phyloP scores from a whole-genome alignment of 2,888 invertebrate genomes.

The Dugesia japonica region DNA sequence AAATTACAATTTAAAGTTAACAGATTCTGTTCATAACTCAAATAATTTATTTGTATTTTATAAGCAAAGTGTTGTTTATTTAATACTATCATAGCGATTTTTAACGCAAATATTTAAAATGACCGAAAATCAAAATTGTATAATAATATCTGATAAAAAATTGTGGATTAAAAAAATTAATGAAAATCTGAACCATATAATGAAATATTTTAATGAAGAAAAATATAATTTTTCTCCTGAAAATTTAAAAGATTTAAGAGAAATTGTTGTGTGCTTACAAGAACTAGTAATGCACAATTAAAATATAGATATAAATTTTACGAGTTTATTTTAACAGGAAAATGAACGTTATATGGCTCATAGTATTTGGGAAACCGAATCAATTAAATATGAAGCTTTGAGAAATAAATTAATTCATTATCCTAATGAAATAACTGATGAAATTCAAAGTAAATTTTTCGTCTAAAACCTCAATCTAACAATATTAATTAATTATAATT shows the following conservation, averaged over 20 bases:
- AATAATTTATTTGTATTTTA: no score
- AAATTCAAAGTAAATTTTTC: constrained; percentile 42
- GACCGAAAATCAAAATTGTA: not conserved
- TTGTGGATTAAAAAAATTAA: not conserved
- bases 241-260: not conserved
- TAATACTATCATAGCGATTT: not conserved
- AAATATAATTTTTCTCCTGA: not conserved
- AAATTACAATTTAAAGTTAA: no score
- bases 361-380: constrained; percentile 44
- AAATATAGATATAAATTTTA: no score
- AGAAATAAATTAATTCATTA: constrained; percentile 42
- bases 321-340: constrained; percentile 39
- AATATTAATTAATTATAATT: not conserved
- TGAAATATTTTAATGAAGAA: not conserved
- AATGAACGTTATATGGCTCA: constrained; percentile 39
- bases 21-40: no score
- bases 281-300: not conserved
- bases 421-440: constrained; percentile 41
- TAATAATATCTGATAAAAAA: not conserved
- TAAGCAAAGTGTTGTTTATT: not conserved
- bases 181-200: not conserved
- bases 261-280: not conserved
- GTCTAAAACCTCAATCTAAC: not conserved
- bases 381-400: constrained; percentile 44
- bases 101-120: not conserved